A percentile compares a stretch with the other conserved stretches of the same genome.
Conservation (phyloP, 2,888 invertebrate genomes). For the Clivina fossor region DNA sequence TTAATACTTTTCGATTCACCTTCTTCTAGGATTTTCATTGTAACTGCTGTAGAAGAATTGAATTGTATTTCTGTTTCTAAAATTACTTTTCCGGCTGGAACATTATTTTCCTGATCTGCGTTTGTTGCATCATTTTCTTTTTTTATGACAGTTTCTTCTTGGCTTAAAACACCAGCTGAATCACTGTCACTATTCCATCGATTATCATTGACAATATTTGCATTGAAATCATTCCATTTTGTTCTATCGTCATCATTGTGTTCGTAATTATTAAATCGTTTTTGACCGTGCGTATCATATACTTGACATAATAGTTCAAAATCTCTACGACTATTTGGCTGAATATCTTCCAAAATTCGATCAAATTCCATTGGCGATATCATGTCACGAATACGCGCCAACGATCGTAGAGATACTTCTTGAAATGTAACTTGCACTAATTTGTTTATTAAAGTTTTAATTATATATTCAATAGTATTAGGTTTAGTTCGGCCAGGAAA, state of each 20-base stretch:
- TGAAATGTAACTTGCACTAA: slow-evolving; percentile 57
- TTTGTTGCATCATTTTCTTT: slow-evolving; percentile 42
- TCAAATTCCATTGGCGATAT: slow-evolving; percentile 69
- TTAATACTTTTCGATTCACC: slow-evolving; percentile 45
- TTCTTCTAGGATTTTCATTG: slow-evolving; percentile 81
- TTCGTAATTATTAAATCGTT: slow-evolving; percentile 19
- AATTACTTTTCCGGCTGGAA: slow-evolving; percentile 66
- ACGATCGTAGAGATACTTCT: slow-evolving; percentile 68
- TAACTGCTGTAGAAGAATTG: slow-evolving; percentile 76
- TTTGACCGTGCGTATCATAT: slow-evolving; percentile 54
- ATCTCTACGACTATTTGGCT: slow-evolving; percentile 56
- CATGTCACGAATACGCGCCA: slow-evolving; percentile 69
- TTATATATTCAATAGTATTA: slow-evolving; percentile 50
- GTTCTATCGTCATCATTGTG: slow-evolving; percentile 12
- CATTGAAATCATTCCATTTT: slow-evolving; percentile 34
- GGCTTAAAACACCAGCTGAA: slow-evolving; percentile 31
- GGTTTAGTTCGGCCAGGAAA: slow-evolving; percentile 58
- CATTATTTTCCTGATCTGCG: slow-evolving; percentile 47
- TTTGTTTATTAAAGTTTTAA: slow-evolving; percentile 52
- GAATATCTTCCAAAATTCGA: slow-evolving; percentile 52
- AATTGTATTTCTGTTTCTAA: slow-evolving; percentile 83
- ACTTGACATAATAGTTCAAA: slow-evolving; percentile 64
- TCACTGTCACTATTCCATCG: slow-evolving; percentile 37
- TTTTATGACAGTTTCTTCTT: slow-evolving; percentile 38
- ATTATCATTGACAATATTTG: slow-evolving; percentile 31